Evolutionary conservation across 2,113 vertebrate species (phyloP), one percentile per base, ranked within the genome.

Genomic region (Pseudolaguvia tuberculata): DNA sequence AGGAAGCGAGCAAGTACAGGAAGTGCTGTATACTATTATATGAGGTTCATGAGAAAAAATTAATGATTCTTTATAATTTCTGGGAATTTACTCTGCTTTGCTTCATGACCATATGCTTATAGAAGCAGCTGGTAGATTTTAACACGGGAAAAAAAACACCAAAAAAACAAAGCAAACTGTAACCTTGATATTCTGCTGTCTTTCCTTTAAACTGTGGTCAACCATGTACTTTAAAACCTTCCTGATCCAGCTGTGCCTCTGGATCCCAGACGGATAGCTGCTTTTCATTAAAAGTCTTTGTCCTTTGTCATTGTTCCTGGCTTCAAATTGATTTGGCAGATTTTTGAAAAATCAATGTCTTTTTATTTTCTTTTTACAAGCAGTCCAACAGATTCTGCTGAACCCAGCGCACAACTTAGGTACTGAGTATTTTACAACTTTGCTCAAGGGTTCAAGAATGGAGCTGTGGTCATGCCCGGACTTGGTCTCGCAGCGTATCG

Each of bases 221-320:
- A 11, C 18, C 27, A 57, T 23, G 29, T 73, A 23, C 47, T 62
- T 51, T 45, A 21, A 18, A 6, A 72, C 55, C 55, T 20, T 10
- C 17, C 47, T 14, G 42, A 48, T 66, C 42, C 63, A 50, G 63
- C 14, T 56, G 50, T 20, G 50, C 31, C 10, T 29, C 13, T 53
- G 52, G 51, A 55, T 56, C 53, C 53, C 69, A 57, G 45, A 66
- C 13, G 45, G 9, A 66, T 27, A 66, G 14, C n/a, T 66, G 61
- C 42, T 2, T 51, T 68, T 68, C 48, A 67, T 20, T 50, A 23
- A 27, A 67, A 50, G 17, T 31, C 0, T 35, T 21, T 53, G 29
- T 53, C 50, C 18, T 23, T 20, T 69, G 2, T 11, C 18, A 70
- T 70, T 70, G 29, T 39, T 21, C 50, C 13, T n/a, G 15, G 48